Evolutionary conservation across 2,113 vertebrate genomes (phyloP).

Genomic region (Catharus fuscescens): DNA sequence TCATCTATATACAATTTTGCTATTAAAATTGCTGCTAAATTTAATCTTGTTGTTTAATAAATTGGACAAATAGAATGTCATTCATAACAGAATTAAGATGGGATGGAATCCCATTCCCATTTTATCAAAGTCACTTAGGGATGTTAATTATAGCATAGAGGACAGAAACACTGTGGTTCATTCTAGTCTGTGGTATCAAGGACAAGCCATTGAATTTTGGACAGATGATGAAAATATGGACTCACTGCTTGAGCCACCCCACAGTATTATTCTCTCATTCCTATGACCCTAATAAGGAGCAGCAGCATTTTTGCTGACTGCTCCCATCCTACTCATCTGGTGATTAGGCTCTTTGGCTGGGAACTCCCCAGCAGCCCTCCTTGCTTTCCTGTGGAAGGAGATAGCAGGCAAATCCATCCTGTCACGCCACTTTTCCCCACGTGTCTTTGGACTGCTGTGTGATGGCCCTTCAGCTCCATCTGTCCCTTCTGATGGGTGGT

Average conservation of each 20-base stretch:
- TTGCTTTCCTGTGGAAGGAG: not conserved
- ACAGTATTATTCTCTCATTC: not conserved
- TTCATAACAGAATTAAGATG: not conserved
- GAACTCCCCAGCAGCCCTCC: not conserved
- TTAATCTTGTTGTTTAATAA: too few relatives aligned
- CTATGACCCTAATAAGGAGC: not conserved
- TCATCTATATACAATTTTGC: too few relatives aligned
- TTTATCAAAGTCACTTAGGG: not conserved
- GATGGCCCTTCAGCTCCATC: not conserved
- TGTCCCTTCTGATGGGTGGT: accelerated
- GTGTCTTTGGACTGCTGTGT: not conserved
- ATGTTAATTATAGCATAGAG: not conserved
- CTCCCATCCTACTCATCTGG: not conserved
- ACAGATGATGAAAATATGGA: not conserved
- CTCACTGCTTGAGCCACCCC: accelerated
- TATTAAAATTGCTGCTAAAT: too few relatives aligned
- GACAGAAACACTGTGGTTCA: accelerated
- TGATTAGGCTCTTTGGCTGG: not conserved
- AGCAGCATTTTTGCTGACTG: not conserved
- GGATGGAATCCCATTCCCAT: not conserved
- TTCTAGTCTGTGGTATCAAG: not conserved
- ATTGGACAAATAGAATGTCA: too few relatives aligned
- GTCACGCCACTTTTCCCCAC: not conserved
- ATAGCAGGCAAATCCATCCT: not conserved
- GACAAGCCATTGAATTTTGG: not conserved